phyloP scores from a whole-genome alignment of 2,888 invertebrate species.

The Eristalinus aeneus region DNA sequence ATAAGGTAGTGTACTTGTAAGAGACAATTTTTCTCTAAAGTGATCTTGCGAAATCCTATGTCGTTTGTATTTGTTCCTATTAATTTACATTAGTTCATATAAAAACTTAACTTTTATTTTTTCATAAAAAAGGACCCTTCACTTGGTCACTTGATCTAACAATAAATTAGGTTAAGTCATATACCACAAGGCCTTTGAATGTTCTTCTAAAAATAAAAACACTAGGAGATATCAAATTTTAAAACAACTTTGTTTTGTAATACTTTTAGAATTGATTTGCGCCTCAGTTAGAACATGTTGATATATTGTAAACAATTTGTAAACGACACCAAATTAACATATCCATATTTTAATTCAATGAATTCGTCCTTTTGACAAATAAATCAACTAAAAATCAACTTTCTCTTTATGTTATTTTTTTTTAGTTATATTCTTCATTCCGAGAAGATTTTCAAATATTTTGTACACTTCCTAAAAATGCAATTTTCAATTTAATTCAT shows the following conservation, averaged over 20 bases:
- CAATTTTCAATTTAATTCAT: neutral
- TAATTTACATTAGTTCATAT: neutral
- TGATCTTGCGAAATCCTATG: neutral
- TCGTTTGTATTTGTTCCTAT: neutral
- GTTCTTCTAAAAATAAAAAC: neutral
- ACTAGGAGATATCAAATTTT: no score
- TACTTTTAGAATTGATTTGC: neutral
- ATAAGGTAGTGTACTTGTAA: no score
- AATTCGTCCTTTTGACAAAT: constrained; percentile 17
- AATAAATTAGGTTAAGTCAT: neutral
- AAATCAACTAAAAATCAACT: constrained; percentile 2
- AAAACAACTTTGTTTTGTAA: neutral
- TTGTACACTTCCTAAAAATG: neutral
- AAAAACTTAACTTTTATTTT: neutral
- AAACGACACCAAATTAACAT: constrained; percentile 54
- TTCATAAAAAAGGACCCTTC: neutral
- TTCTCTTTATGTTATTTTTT: neutral
- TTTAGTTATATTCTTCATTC: neutral
- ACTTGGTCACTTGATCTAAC: neutral
- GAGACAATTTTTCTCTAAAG: neutral
- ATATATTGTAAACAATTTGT: neutral
- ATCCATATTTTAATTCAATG: constrained; percentile 42
- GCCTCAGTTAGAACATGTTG: neutral
- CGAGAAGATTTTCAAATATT: constrained; percentile 13
- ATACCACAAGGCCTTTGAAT: neutral